Evolutionary conservation across 2,113 vertebrate species (phyloP).

Genomic region (Glaucomys volans): DNA sequence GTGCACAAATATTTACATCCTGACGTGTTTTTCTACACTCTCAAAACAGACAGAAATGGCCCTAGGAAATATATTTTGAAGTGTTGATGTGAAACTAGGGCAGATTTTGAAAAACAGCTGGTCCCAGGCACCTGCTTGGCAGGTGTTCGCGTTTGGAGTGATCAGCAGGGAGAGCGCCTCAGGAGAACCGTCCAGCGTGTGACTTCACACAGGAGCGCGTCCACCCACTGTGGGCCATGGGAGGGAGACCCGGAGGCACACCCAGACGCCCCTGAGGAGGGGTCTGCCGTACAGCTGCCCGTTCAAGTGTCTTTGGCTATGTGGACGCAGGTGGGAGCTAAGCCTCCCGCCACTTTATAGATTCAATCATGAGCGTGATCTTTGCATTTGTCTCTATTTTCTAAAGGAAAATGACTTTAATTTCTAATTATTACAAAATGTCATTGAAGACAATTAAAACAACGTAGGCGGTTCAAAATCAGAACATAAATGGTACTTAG

Average conservation of each 20-base stretch:
- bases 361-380: fast-evolving
- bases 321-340: neutral
- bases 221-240: fast-evolving
- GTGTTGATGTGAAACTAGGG: neutral
- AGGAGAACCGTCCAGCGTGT: fast-evolving
- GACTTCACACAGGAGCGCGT: fast-evolving
- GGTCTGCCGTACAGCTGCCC: too few relatives aligned
- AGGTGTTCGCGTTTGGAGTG: neutral
- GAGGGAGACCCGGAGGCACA: too few relatives aligned
- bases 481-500: neutral
- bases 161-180: fast-evolving
- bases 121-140: neutral
- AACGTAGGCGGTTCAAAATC: neutral
- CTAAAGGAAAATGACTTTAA: neutral
- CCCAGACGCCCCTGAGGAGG: too few relatives aligned
- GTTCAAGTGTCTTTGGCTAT: fast-evolving
- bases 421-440: neutral
- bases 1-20: neutral
- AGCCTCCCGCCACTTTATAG: neutral
- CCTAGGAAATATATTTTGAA: neutral
- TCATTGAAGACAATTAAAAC: neutral
- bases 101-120: neutral
- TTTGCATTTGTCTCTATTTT: neutral
- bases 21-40: neutral
- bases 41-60: neutral